Evolutionary conservation across 2,888 invertebrate species (phyloP).

Genomic region (Synanthedon myopaeformis): DNA sequence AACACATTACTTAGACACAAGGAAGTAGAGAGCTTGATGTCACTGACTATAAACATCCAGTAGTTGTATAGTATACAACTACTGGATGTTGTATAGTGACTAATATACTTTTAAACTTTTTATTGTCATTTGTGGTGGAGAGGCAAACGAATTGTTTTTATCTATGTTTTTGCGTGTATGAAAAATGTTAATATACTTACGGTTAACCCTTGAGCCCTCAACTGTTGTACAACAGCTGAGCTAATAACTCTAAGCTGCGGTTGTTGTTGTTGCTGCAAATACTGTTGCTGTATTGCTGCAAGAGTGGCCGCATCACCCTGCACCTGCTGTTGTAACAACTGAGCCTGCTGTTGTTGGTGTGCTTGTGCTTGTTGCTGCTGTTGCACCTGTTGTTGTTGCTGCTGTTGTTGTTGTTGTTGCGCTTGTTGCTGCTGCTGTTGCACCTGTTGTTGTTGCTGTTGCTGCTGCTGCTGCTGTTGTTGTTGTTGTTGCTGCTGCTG

Average conservation of each 20-base stretch:
- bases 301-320: slow-evolving; percentile 59
- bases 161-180: neutral
- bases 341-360: slow-evolving; percentile 49
- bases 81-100: too few relatives aligned
- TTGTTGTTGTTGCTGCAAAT: slow-evolving; percentile 61
- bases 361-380: slow-evolving; percentile 50
- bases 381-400: slow-evolving; percentile 26
- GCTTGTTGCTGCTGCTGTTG: slow-evolving; percentile 26
- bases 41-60: too few relatives aligned
- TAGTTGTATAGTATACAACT: too few relatives aligned
- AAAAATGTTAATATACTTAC: slow-evolving; percentile 25
- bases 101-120: too few relatives aligned
- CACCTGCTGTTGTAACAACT: slow-evolving; percentile 33
- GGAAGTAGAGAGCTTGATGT: too few relatives aligned
- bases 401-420: slow-evolving; percentile 19
- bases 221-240: slow-evolving; percentile 69
- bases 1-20: too few relatives aligned
- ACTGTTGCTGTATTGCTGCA: slow-evolving; percentile 62
- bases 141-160: too few relatives aligned
- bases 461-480: slow-evolving; percentile 22
- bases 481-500: slow-evolving; percentile 26
- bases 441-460: slow-evolving; percentile 18
- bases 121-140: neutral
- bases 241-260: slow-evolving; percentile 72
- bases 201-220: slow-evolving; percentile 65